phyloP scores from a whole-genome alignment of 2,888 invertebrate species.

The Plagiodera versicolora region DNA sequence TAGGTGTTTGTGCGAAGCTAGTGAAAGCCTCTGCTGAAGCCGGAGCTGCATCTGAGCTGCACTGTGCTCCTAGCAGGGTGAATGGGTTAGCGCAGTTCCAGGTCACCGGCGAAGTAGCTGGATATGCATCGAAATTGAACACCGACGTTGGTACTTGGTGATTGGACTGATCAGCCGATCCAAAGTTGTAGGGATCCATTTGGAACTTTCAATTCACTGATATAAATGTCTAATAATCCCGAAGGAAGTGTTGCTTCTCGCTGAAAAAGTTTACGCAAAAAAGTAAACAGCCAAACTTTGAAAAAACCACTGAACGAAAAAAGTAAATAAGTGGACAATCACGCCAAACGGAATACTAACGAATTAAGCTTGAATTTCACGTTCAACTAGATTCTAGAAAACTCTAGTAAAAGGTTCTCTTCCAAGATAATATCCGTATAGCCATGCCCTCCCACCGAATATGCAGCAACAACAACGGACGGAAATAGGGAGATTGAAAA shows the following conservation, averaged over 20 bases:
- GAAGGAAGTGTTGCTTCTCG: neutral
- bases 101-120: constrained; percentile 32
- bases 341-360: neutral
- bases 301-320: constrained; percentile 8
- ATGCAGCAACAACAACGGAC: too few relatives aligned
- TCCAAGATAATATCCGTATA: neutral
- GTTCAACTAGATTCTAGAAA: constrained; percentile 27
- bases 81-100: constrained; percentile 34
- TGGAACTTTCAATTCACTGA: constrained; percentile 13
- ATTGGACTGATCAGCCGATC: constrained; percentile 49
- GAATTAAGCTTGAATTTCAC: constrained; percentile 8
- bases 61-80: constrained; percentile 12
- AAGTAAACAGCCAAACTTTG: neutral
- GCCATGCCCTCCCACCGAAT: too few relatives aligned
- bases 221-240: neutral
- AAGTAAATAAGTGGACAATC: neutral
- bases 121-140: constrained; percentile 46
- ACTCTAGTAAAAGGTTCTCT: constrained; percentile 19
- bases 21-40: too few relatives aligned
- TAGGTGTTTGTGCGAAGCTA: neutral
- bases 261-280: neutral
- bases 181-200: constrained; percentile 37
- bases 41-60: neutral
- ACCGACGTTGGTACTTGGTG: constrained; percentile 46
- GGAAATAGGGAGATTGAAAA: too few relatives aligned